Evolutionary conservation across 2,113 vertebrate genomes (phyloP), one percentile per base, ranked within the genome.

Genomic region (Bujurquina vittata): DNA sequence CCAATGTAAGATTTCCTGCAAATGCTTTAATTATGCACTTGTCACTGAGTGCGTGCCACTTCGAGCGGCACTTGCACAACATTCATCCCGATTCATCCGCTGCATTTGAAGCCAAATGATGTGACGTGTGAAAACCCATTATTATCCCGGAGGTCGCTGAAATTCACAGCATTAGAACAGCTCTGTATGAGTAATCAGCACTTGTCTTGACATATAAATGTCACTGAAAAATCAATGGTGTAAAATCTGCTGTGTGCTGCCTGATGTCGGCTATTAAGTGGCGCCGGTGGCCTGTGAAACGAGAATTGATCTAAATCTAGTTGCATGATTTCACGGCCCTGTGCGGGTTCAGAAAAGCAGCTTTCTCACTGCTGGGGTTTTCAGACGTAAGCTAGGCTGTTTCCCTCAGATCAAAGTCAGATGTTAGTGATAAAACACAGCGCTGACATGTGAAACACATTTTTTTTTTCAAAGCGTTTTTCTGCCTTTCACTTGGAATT

Each of bases 1-100:
- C 87, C 74, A 67, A 84, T 81, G 79, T 76, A 74, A 82, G 60
- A 77, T 65, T 88, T 84, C 43, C 83, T 72, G 49, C 31, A 37
- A 59, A 37, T 17, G 80, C 75, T 35, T 15, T 63, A 23, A 52
- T 83, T 84, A 78, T 78, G 62, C 57, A 52, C 76, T 83, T 67
- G 78, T 80, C 73, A 60, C 80, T 14, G 54, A 55, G 57, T 55
- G 62, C 18, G 49, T 37, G 23, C n/a, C 74, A 33, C 83, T 84
- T 77, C 20, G 81, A 54, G 52, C 22, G 33, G 8, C 18, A 6
- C 65, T 61, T 2, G n/a, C 31, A 56, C 23, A 29, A 26, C 72
- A 61, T 23, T 62, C 65, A 3, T 43, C 6, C 75, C 11, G 49
- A 35, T 81, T 80, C 33, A 83, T 59, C 14, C 14, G 11, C 58